phyloP scores from a whole-genome alignment of 2,797 vertebrate genomes.

The Ctenosaura bakeri region DNA sequence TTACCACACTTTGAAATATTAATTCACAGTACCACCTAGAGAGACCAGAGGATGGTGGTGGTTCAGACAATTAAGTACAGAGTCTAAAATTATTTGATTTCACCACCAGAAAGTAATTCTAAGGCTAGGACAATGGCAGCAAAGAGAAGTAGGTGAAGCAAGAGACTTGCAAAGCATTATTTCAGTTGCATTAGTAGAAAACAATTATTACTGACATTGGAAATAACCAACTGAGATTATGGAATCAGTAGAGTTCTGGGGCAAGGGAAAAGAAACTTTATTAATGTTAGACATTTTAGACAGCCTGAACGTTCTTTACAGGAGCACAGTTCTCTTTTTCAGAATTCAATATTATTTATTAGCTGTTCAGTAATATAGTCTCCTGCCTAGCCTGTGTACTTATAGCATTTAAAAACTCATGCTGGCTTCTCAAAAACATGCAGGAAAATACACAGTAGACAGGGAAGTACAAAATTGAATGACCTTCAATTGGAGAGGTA shows the following conservation, averaged over 20 bases:
- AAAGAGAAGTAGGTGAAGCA: background rate
- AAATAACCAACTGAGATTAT: background rate
- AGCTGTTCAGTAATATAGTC: background rate
- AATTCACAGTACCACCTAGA: too few species aligned
- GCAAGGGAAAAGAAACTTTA: background rate
- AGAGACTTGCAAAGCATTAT: background rate
- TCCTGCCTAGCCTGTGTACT: background rate
- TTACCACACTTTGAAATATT: too few species aligned
- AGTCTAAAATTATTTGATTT: background rate
- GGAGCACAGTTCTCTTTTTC: background rate
- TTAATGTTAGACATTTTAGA: background rate
- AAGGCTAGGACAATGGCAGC: background rate
- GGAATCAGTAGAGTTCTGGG: background rate
- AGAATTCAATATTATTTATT: conserved; percentile 13
- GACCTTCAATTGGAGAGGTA: background rate
- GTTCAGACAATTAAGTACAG: background rate
- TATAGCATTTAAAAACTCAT: background rate
- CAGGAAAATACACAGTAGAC: background rate
- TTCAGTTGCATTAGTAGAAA: background rate
- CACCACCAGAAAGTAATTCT: background rate
- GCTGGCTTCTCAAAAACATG: background rate
- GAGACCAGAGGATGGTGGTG: too few species aligned
- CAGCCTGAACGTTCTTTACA: background rate
- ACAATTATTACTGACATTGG: background rate
- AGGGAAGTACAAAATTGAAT: background rate